Evolutionary conservation across 23 tunicate species (phyloP).

Genomic region (Styela clava): DNA sequence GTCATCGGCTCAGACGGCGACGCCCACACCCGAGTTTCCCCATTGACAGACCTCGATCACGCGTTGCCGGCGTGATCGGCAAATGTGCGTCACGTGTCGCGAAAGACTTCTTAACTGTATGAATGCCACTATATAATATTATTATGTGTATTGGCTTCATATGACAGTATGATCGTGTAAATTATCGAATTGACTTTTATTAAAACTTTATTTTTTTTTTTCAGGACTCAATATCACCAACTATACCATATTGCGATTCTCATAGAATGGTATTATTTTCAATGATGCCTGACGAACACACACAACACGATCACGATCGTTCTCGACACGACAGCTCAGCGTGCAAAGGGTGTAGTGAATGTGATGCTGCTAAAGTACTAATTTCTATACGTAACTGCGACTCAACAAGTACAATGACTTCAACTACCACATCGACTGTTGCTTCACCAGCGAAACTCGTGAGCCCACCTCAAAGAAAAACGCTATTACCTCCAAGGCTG

Average conservation of each 20-base stretch:
- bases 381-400: slow-evolving; percentile 54
- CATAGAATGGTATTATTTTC: slow-evolving; percentile 13
- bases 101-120: too few species aligned
- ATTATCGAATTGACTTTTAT: too few species aligned
- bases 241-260: background rate
- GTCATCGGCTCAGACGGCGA: background rate
- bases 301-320: slow-evolving; percentile 9
- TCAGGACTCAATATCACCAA: background rate
- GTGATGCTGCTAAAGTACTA: slow-evolving; percentile 80
- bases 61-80: background rate
- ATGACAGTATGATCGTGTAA: too few species aligned
- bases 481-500: slow-evolving; percentile 60
- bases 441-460: slow-evolving; percentile 5
- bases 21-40: background rate
- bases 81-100: background rate
- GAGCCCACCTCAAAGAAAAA: slow-evolving; percentile 20
- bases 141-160: too few species aligned
- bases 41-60: background rate
- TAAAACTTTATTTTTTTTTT: too few species aligned
- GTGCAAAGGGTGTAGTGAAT: slow-evolving; percentile 74
- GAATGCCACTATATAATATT: too few species aligned
- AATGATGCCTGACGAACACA: slow-evolving; percentile 32
- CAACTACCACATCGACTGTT: background rate
- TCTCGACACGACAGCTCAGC: slow-evolving; percentile 78
- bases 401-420: background rate